Evolutionary conservation across 2,113 vertebrate species (phyloP).

Genomic region (Tachuris rubrigastra): DNA sequence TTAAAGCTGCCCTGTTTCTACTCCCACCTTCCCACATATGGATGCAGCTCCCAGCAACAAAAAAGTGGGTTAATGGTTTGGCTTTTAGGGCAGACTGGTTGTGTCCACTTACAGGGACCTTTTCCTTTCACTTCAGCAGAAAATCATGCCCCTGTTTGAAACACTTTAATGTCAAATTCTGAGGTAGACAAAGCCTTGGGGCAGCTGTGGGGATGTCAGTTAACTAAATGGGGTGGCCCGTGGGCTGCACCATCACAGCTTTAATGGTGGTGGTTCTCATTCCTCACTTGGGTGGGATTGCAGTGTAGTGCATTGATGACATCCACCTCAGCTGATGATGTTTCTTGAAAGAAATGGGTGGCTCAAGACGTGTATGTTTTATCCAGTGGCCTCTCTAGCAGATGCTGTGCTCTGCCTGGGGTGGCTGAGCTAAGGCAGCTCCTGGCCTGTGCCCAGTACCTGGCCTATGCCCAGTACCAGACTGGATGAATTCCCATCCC

Average conservation of each 20-base stretch:
- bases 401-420: not conserved
- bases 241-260: not conserved
- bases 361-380: not conserved
- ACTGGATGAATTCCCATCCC: not conserved
- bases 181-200: not conserved
- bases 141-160: not conserved
- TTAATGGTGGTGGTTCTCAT: not conserved
- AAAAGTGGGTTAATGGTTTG: not conserved
- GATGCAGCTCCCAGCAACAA: not conserved
- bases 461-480: rapidly evolving
- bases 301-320: not conserved
- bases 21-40: not conserved
- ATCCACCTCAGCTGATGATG: not conserved
- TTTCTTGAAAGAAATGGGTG: not conserved
- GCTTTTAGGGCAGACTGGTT: not conserved
- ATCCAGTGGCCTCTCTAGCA: not conserved
- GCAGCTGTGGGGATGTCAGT: not conserved
- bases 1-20: conserved; percentile 7
- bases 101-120: not conserved
- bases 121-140: not conserved
- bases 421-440: not conserved
- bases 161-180: not conserved
- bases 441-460: rapidly evolving
- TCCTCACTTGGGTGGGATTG: not conserved
- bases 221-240: not conserved